A percentile compares a stretch with the other conserved stretches of the same genome.
These are phyloP conservation scores for Ophioninae sp. DNA, from an alignment of 2,888 invertebrate species.

Conservation along the genomic window DNA sequence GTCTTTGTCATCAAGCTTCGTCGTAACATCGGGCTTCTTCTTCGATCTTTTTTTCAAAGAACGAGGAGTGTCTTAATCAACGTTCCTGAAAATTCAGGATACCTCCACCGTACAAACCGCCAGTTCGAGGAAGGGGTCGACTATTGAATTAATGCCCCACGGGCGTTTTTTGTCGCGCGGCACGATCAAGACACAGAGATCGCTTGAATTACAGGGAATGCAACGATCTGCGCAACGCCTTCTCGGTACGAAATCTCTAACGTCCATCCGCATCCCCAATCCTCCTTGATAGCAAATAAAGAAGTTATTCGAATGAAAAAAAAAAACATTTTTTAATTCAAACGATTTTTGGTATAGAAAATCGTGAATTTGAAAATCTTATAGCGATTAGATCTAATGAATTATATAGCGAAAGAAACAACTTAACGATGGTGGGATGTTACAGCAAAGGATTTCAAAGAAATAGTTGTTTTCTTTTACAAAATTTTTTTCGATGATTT, in stretches of 20 bases:
- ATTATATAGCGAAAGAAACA: too few relatives aligned
- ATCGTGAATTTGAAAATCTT: neutral
- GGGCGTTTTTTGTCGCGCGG: conserved; percentile 68
- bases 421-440: too few relatives aligned
- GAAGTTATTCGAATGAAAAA: neutral
- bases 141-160: conserved; percentile 69
- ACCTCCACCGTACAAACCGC: conserved; percentile 69
- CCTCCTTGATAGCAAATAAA: neutral
- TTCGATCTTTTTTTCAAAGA: conserved; percentile 61
- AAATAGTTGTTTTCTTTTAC: neutral
- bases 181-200: conserved; percentile 72
- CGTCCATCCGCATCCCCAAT: neutral
- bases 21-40: conserved; percentile 59
- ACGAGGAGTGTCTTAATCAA: conserved; percentile 65
- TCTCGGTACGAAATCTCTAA: conserved; percentile 68
- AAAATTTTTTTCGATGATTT: too few relatives aligned
- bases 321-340: neutral
- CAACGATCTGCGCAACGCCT: conserved; percentile 71
- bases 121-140: conserved; percentile 70
- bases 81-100: conserved; percentile 74
- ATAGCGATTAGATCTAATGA: too few relatives aligned
- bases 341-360: neutral
- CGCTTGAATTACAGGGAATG: conserved; percentile 73
- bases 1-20: conserved; percentile 51
- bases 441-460: too few relatives aligned